phyloP scores from a whole-genome alignment of 1,140 invertebrate genomes.

The Dendrolimus punctatus region DNA sequence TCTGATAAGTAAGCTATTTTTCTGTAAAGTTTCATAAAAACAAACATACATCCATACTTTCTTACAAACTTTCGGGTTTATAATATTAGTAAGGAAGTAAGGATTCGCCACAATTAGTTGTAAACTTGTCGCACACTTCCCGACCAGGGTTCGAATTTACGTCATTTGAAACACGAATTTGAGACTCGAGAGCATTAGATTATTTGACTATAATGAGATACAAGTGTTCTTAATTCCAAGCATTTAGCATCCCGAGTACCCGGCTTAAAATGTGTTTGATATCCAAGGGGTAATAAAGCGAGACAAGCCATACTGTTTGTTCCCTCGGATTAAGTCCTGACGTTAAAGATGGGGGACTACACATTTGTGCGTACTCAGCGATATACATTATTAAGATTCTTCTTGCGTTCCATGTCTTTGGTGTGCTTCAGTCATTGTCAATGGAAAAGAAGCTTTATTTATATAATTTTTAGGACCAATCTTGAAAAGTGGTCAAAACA shows the following conservation, averaged over 20 bases:
- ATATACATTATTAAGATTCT: conserved; percentile 35
- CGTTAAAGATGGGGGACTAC: conserved; percentile 15
- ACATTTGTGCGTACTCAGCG: conserved; percentile 19
- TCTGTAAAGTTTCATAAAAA: too few relatives aligned
- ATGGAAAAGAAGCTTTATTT: too few relatives aligned
- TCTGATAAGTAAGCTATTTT: too few relatives aligned
- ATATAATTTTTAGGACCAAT: too few relatives aligned
- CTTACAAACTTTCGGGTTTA: too few relatives aligned
- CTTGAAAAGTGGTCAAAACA: neutral
- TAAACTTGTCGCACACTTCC: too few relatives aligned
- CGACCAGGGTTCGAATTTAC: too few relatives aligned
- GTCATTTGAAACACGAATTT: too few relatives aligned
- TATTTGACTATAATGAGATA: neutral
- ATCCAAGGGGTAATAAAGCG: conserved; percentile 9
- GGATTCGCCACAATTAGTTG: conserved; percentile 2
- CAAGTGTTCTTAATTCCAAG: neutral
- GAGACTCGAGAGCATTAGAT: too few relatives aligned
- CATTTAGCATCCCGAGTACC: neutral
- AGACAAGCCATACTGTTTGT: conserved; percentile 5
- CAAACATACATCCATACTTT: too few relatives aligned
- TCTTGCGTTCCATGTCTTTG: conserved; percentile 17
- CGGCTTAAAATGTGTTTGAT: neutral
- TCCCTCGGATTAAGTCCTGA: conserved; percentile 18
- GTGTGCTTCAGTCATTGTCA: neutral
- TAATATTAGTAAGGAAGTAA: too few relatives aligned